Base-by-base conservation (phyloP, 2,888 invertebrate species). In the Pheosia gnoma region DNA sequence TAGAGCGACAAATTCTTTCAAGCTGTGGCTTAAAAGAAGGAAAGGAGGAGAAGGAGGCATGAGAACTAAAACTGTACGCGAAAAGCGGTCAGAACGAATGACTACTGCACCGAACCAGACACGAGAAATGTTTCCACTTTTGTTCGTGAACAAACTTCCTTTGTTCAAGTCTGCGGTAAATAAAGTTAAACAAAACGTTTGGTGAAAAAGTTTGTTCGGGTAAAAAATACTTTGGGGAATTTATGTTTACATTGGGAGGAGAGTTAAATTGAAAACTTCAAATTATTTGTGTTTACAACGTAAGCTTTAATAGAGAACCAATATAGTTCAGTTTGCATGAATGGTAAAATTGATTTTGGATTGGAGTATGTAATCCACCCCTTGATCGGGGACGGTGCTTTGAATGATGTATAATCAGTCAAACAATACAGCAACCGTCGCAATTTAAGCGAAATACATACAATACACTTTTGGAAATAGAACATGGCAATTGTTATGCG, bases 111-210 rank as follows among this genome's bases (percentile, higher is more conserved):
- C 5, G 37, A 53, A 36, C 53, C 53, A 6, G 11, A 3, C 53
- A 6, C 9, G 8, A 9, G 4, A 53, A 53, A 38, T 10, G 1
- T 37, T 53, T 11, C 51, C 8, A 8, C 8, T 36, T 8, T 53
- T 37, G 36, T 37, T 37, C 11, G 11, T 10, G 53, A 37, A 38
- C 37, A 37, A 53, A 53, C 37, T 53, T 53, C 51, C 51, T 51
- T 53, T 37, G 37, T 53, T 53, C 37, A 53, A 53, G 37, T 53
- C 53, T 10, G 37, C 53, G 53, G 53, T 53, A 53, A 37, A 51
- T 51, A 51, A 53, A 53, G 53, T 53, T 53, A 8, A 6, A 38
- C 53, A 53, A 53, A 53, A 53, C 11, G 37, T 53, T 53, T 37
- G 10, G 53, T 11, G 53, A 53, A 53, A 36, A 53, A 53, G 25